These are phyloP conservation scores for Neolamprologus caudopunctatus DNA, from an alignment of 2,113 vertebrate genomes.

Conservation along the genomic window DNA sequence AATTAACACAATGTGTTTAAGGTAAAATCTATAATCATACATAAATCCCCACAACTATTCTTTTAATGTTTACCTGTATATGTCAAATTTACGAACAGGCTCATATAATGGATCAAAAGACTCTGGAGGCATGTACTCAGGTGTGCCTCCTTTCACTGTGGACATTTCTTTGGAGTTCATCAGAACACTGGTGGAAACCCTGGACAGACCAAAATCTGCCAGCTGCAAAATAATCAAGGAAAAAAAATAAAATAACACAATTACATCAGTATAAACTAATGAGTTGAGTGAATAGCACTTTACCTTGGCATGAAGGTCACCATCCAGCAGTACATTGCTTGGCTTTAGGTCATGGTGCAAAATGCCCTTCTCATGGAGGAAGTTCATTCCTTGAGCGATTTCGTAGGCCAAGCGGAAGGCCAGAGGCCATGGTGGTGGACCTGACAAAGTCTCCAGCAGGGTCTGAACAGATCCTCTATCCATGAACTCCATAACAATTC, in stretches of 20 bases:
- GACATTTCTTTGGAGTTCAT: background rate
- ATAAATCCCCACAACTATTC: background rate
- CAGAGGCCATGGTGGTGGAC: constrained; percentile 60
- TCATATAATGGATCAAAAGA: constrained; percentile 44
- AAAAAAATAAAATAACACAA: background rate
- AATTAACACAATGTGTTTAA: background rate
- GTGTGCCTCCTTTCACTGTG: constrained; percentile 44
- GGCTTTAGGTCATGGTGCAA: constrained; percentile 71
- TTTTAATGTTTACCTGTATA: constrained; percentile 69
- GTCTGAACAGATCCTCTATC: constrained; percentile 67
- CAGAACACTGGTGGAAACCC: constrained; percentile 43
- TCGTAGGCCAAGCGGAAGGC: constrained; percentile 66
- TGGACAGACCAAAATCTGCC: constrained; percentile 78
- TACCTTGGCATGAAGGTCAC: constrained; percentile 57
- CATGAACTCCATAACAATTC: constrained; percentile 76
- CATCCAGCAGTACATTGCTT: constrained; percentile 64
- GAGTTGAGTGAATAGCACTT: background rate
- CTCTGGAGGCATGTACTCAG: constrained; percentile 75
- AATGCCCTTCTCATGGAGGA: constrained; percentile 58
- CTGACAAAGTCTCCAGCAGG: constrained; percentile 30
- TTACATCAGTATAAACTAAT: background rate
- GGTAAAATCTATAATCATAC: background rate
- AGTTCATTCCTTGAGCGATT: constrained; percentile 75
- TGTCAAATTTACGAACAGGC: constrained; percentile 60
- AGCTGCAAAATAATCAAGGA: constrained; percentile 55